Conservation (phyloP, 2,888 invertebrate species). For the Heliothis peltigera region DNA sequence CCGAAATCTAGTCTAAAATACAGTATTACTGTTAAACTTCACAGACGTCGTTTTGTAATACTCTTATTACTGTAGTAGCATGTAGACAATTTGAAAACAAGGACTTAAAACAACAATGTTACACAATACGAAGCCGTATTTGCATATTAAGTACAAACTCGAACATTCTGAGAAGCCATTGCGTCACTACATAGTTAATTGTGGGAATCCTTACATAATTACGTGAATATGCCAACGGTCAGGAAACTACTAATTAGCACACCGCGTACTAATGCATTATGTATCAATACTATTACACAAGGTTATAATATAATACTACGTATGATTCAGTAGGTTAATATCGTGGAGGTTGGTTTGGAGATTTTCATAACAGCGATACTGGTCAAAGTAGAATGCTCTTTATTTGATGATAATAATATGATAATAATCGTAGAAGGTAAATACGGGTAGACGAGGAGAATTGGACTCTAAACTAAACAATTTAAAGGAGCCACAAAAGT, state of each 20-base stretch:
- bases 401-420: too few species aligned
- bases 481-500: too few species aligned
- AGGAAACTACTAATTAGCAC: constrained; percentile 37
- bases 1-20: too few species aligned
- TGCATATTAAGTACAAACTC: constrained; percentile 19
- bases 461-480: too few species aligned
- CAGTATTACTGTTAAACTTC: too few species aligned
- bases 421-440: too few species aligned
- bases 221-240: constrained; percentile 34
- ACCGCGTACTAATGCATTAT: constrained; percentile 1
- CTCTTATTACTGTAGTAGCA: neutral
- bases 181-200: constrained; percentile 22
- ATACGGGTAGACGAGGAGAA: too few species aligned
- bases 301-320: neutral
- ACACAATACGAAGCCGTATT: constrained; percentile 31
- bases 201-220: constrained; percentile 28
- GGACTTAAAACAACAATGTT: constrained; percentile 20
- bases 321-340: neutral
- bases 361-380: too few species aligned
- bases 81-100: constrained; percentile 6
- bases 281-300: neutral
- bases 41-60: too few species aligned
- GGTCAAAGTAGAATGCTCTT: too few species aligned
- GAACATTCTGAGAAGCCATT: constrained; percentile 23
- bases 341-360: neutral